Base-by-base conservation (phyloP, 2,888 invertebrate species). In the Trissolcus brochymenae region DNA sequence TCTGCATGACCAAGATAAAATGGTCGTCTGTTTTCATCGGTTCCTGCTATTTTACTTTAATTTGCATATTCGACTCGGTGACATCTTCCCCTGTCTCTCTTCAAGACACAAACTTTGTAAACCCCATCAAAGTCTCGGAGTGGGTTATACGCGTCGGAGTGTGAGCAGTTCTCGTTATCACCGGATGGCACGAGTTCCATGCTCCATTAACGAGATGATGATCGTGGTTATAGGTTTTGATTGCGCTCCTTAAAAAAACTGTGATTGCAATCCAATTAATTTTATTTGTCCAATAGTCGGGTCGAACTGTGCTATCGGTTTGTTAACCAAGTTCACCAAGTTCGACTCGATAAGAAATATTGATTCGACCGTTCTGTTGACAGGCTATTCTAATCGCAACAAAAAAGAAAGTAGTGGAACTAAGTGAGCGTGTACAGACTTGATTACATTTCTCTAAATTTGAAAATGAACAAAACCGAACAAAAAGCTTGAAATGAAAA, bases 131-230 rank as follows among this genome's bases (percentile, higher is more conserved):
- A 66, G 41, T 64, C 61, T 9, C 54, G 50, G 60, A 62, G 73
- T 61, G 46, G 59, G 70, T 64, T 76, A 67, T 62, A 79, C 61
- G 62, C 46, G 68, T 54, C 51, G 50, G 29, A 66, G 62, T 78
- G 40, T 65, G 72, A 70, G 74, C 64, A 62, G 65, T 29, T 64
- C 68, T 72, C 72, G 79, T 79, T 79, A 79, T 76, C 73, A 57
- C 62, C 66, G 66, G 73, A 72, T 72, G 64, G 78, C 78, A 72
- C 65, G 68, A 76, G 78, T 56, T 76, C 73, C 59, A 53, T 66
- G 73, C 66, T 76, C 62, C 62, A 79, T 76, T 79, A 76, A 70
- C 76, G 70, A 79, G 62, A 79, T 59, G 79, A 79, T 67, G 66
- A 79, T 73, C 66, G 68, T 29, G 19, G 55, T 25, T 64, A 50